Evolutionary conservation across 2,888 invertebrate genomes (phyloP).

Genomic region (Ochropacha duplaris): DNA sequence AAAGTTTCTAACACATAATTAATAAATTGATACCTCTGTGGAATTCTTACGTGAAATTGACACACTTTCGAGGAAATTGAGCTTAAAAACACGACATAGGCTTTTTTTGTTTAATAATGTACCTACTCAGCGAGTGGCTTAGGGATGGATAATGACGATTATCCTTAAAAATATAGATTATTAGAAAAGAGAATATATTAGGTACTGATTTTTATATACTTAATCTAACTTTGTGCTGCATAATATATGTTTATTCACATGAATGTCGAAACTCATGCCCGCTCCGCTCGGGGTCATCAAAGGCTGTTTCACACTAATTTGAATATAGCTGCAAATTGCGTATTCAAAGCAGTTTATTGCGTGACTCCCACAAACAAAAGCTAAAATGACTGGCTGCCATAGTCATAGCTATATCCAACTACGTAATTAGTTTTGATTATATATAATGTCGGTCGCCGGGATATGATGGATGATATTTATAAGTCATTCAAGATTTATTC

Average conservation of each 20-base stretch:
- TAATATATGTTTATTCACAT: constrained; percentile 11
- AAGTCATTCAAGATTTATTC: no score
- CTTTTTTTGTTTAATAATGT: no score
- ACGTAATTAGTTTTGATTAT: not conserved
- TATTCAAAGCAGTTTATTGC: constrained; percentile 55
- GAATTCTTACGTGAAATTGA: no score
- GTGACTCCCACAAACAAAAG: constrained; percentile 49
- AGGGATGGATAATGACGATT: not conserved
- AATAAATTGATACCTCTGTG: not conserved
- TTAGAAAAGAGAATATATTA: not conserved
- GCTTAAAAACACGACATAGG: no score
- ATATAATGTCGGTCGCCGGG: no score
- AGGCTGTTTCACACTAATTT: constrained; percentile 50
- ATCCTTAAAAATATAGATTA: not conserved
- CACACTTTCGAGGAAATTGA: no score
- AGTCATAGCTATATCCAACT: no score
- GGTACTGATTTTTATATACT: not conserved
- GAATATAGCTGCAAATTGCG: constrained; percentile 51
- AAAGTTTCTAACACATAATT: not conserved
- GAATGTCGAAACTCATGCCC: constrained; percentile 35
- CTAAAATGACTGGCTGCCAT: constrained; percentile 27
- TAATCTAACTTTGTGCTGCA: not conserved
- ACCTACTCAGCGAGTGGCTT: no score
- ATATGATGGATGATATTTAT: no score
- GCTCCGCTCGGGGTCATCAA: constrained; percentile 44